These are phyloP conservation scores for Cyrtonyx montezumae DNA, from an alignment of 2,113 vertebrate genomes.

Conservation along the genomic window DNA sequence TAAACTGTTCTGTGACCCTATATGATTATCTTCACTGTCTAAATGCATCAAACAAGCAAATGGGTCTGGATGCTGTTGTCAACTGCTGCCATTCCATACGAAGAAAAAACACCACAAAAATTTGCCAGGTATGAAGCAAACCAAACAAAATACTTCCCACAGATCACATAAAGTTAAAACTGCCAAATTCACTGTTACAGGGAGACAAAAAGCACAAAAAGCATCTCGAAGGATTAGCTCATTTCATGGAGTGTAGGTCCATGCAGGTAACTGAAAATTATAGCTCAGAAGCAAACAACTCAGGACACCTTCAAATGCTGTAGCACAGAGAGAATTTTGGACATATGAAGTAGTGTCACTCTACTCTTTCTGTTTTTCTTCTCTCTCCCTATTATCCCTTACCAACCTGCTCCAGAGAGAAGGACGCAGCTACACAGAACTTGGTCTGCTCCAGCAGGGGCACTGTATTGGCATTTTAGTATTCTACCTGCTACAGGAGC, in stretches of 20 bases:
- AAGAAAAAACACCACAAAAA: neutral
- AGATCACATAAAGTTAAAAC: neutral
- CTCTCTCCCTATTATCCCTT: neutral
- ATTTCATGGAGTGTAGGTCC: neutral
- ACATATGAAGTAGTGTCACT: neutral
- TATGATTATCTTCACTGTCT: neutral
- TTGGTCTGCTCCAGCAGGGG: neutral
- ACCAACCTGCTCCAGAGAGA: neutral
- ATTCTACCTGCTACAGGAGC: rapidly evolving
- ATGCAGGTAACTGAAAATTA: neutral
- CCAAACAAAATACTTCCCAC: neutral
- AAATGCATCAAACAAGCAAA: neutral
- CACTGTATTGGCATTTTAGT: neutral
- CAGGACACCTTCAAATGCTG: neutral
- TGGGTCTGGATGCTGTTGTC: neutral
- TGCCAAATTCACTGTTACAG: neutral
- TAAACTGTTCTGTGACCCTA: neutral
- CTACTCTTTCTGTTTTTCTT: neutral
- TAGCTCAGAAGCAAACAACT: neutral
- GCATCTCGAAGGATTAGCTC: neutral
- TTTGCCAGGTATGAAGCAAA: neutral
- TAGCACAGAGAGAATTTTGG: neutral
- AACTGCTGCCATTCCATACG: neutral
- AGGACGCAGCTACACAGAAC: neutral
- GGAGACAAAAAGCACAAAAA: neutral